Evolutionary conservation across 2,888 invertebrate species (phyloP), one percentile per base, ranked within the genome.

Genomic region (Dione juno): DNA sequence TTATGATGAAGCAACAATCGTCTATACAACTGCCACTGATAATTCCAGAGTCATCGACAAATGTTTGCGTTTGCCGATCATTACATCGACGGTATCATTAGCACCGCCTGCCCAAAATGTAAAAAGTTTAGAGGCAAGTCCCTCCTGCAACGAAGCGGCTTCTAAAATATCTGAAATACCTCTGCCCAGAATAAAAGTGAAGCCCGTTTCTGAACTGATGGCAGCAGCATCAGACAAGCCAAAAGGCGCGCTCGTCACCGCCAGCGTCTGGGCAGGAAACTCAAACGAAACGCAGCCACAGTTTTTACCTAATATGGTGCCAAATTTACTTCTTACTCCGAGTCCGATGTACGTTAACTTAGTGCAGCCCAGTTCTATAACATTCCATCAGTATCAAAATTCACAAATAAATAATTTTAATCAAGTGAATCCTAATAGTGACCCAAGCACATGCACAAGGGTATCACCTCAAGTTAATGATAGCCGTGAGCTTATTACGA

Each of bases 141-240:
- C n/a, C 16, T n/a, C 13, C 41, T 10, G 1, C 10, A 35, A 21
- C 16, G 43, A 57, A 35, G n/a, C 8, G 0, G 19, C 53, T 11
- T 21, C 3, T 21, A 70, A 16, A 19, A 13, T 8, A 52, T 1
- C 14, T 13, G 45, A 66, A 65, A 21, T 40, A 43, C 37, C 65
- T 1, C 64, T 71, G 9, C 89, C 90, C 11, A 82, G 88, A 77
- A 90, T 92, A 66, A 92, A 92, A 84, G 90, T 92, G 0, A 92
- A 92, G 76, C 85, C 90, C 45, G 85, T 79, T 45, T 81, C 88
- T 16, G 89, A 92, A 74, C 80, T 92, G 59, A 88, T 92, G 90
- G 81, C 90, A 1, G 78, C 80, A 65, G 80, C 41, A 11, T 8
- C 58, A 9, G 73, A 53, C 53, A 63, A 66, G 10, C 61, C 58